Evolutionary conservation across 2,797 vertebrate genomes (phyloP), one percentile per base, ranked within the genome.

Genomic region (Siniperca scherzeri): DNA sequence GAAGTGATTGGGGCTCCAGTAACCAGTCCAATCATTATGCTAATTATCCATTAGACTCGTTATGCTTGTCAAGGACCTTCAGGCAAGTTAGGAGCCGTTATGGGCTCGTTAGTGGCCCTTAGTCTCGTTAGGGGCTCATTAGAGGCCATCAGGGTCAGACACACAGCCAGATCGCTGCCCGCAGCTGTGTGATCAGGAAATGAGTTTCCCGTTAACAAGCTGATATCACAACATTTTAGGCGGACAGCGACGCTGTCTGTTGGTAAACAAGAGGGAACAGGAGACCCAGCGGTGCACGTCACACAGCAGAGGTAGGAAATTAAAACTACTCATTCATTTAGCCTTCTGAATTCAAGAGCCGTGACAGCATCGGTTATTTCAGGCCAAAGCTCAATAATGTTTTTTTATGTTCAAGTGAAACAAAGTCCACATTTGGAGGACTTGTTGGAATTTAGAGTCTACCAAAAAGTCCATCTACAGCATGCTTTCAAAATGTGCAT

Each of bases 61-160:
- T 84, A 74, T 59, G 52, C 68, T 89, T 3, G 22, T 87, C 60
- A 65, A 70, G 72, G 81, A 76, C 67, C 83, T 86, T 70, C 68
- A 59, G 85, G 84, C 81, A 0, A 70, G 60, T 83, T 48, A 36
- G 46, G 77, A 60, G 78, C 70, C 61, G 36, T 73, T 69, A 38
- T 48, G 42, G 75, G 66, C 81, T 86, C 69, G 36, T 90, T 87
- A 91, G 87, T 30, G 82, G 82, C 76, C 85, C 84, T 80, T 27
- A 70, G 82, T n/a, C 67, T 88, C 30, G n/a, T 91, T 78, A 88
- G 86, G 36, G 77, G 78, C 86, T 90, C 78, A 70, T 88, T 90
- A 85, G 42, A 48, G 59, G 25, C 77, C 86, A 81, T 81, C 87
- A 81, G 80, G 82, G 80, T 85, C 76, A 44, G 77, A 82, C 38